Evolutionary conservation across 2,888 invertebrate species (phyloP).

Genomic region (Aphodius sticticus): DNA sequence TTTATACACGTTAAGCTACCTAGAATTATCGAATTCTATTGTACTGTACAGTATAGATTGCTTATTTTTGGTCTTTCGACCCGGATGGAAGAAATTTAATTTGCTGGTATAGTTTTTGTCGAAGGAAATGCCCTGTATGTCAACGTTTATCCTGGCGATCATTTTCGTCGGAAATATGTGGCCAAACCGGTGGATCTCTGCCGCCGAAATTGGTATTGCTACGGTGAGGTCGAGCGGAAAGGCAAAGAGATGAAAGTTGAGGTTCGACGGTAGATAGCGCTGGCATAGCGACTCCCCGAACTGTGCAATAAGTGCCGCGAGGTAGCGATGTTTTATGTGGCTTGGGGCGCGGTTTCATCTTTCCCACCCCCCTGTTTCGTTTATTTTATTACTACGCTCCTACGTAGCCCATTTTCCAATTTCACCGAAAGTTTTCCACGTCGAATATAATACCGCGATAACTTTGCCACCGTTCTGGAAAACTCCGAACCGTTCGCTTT

Average conservation of each 20-base stretch:
- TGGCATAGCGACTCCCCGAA: slow-evolving; percentile 13
- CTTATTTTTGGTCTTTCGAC: too few species aligned
- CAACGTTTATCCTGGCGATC: slow-evolving; percentile 13
- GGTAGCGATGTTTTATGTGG: slow-evolving; percentile 48
- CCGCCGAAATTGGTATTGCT: slow-evolving; percentile 39
- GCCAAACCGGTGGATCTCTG: slow-evolving; percentile 13
- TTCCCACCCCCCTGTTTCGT: slow-evolving; percentile 40
- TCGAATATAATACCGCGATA: slow-evolving; percentile 12
- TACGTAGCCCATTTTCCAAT: not conserved
- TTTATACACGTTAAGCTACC: too few species aligned
- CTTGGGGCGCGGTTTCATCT: slow-evolving; percentile 52
- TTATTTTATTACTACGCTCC: slow-evolving; percentile 54
- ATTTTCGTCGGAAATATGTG: slow-evolving; percentile 25
- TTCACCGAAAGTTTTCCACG: not conserved
- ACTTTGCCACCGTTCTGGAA: not conserved
- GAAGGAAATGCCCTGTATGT: not conserved
- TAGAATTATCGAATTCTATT: too few species aligned
- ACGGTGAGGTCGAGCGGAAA: slow-evolving; percentile 43
- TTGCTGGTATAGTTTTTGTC: not conserved
- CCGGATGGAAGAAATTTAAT: too few species aligned
- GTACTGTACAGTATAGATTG: too few species aligned
- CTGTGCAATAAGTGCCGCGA: slow-evolving; percentile 43
- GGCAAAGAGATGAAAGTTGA: slow-evolving; percentile 47
- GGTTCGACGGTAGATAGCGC: slow-evolving; percentile 34
- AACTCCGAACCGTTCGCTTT: not conserved